Base-by-base conservation (phyloP, 2,888 invertebrate genomes). In the Trachelus tabidus region DNA sequence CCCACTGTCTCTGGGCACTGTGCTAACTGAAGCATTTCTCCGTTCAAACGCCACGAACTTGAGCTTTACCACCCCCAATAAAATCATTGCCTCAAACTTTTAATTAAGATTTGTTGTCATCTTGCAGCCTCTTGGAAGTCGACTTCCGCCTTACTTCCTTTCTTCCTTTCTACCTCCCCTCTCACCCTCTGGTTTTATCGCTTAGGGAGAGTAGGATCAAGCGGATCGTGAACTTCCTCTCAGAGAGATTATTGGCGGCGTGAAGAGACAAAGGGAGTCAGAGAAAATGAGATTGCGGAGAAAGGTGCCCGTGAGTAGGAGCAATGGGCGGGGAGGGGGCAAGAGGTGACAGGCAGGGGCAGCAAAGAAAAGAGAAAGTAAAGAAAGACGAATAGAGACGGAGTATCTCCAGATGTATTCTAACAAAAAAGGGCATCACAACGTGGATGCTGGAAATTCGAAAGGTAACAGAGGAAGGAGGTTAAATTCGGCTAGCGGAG, bases 101-200 rank as follows among this genome's bases (percentile, higher is more conserved):
- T 74, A 77, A 77, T 77, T 77, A 77, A 77, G 77, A 77, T 77
- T 77, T 74, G 77, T 74, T 73, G 77, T 73, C 73, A 68, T 40
- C 68, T 68, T 23, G 68, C 40, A 68, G 74, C 68, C 69, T 69
- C 31, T 12, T 56, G 23, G 2, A 56, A 56, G 56, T 56, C 71
- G 31, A 31, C 71, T 34, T 71, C 71, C 9, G 31, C 33, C 71
- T 71, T 23, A 9, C 71, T 71, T 34, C 34, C 71, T 71, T 33
- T 31, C 71, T 71, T 15, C 33, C 31, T 71, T 23, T 33, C 71
- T 12, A 1, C 12, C 31, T 12, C 31, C 31, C 23, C 71, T 71
- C 31, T 30, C 11, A 30, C 69, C 11, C 69, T 11, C 30, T 0
- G 9, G 56, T 3, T 56, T 9, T 9, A 9, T 9, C 23, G 56